Percentiles rank a stretch among this genome's conserved stretches.
Conservation (phyloP, 1,140 invertebrate genomes). For the Stratiolaelaps scimitus region DNA sequence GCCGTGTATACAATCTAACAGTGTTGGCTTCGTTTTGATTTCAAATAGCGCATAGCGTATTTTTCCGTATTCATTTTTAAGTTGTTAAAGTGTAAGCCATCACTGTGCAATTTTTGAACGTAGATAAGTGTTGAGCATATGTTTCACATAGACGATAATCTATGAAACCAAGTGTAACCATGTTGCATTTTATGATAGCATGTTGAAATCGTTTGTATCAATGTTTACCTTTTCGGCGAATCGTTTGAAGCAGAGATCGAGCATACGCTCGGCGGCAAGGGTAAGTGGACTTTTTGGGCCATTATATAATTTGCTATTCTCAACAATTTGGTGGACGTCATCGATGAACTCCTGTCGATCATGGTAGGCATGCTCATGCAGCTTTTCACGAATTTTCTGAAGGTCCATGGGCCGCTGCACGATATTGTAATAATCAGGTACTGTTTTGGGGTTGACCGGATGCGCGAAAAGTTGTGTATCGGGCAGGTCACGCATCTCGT, state of each 20-base stretch:
- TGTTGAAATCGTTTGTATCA: no score
- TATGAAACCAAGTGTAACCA: no score
- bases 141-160: no score
- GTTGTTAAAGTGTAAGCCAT: no score
- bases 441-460: conserved; percentile 84
- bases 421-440: conserved; percentile 86
- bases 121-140: background rate
- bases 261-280: conserved; percentile 68
- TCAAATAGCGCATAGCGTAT: no score
- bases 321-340: conserved; percentile 88
- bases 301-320: conserved; percentile 88
- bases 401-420: conserved; percentile 89
- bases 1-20: no score
- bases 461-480: conserved; percentile 81
- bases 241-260: conserved; percentile 67
- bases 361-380: conserved; percentile 81
- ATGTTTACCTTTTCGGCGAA: conserved; percentile 57
- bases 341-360: conserved; percentile 82
- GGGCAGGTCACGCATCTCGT: conserved; percentile 79
- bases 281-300: conserved; percentile 73
- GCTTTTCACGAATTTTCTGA: conserved; percentile 84
- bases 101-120: no score
- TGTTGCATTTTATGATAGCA: no score
- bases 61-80: no score
- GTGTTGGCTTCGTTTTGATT: no score